Conservation (phyloP, 2,797 vertebrate genomes). For the Pachyuromys duprasi region DNA sequence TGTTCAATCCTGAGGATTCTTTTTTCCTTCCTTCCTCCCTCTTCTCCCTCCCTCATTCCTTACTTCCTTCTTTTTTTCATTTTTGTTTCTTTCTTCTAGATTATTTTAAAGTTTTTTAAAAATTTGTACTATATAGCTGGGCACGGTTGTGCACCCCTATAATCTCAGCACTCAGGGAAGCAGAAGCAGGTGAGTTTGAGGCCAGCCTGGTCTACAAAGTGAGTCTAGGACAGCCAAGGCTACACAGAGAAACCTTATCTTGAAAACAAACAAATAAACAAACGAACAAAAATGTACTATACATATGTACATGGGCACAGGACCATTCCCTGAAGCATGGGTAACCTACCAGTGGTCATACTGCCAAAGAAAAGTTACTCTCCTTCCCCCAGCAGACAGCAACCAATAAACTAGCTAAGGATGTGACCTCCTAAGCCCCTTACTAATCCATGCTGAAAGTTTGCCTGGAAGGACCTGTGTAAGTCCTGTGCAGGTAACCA, state of each 20-base stretch:
- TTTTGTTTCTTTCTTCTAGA: neutral
- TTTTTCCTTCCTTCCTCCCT: neutral
- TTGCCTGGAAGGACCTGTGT: neutral
- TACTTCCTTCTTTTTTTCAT: neutral
- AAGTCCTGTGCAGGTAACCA: neutral
- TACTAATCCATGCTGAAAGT: neutral
- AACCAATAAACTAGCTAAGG: neutral
- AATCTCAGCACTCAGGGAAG: too few species aligned
- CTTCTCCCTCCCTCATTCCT: too few species aligned
- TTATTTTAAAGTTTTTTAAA: neutral
- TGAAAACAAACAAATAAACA: neutral
- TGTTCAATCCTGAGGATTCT: neutral
- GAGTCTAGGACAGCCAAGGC: too few species aligned
- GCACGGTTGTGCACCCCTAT: too few species aligned
- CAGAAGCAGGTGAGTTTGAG: too few species aligned
- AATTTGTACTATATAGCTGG: neutral
- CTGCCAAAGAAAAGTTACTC: neutral
- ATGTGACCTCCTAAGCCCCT: neutral
- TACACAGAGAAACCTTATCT: too few species aligned
- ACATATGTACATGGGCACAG: neutral
- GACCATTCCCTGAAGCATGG: too few species aligned
- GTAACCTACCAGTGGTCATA: neutral
- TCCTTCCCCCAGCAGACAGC: neutral
- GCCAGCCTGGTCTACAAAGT: too few species aligned
- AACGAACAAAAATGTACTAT: neutral